Base-by-base conservation (phyloP, 53 echinoderm and acorn worm species). In the Mesocentrotus franciscanus region DNA sequence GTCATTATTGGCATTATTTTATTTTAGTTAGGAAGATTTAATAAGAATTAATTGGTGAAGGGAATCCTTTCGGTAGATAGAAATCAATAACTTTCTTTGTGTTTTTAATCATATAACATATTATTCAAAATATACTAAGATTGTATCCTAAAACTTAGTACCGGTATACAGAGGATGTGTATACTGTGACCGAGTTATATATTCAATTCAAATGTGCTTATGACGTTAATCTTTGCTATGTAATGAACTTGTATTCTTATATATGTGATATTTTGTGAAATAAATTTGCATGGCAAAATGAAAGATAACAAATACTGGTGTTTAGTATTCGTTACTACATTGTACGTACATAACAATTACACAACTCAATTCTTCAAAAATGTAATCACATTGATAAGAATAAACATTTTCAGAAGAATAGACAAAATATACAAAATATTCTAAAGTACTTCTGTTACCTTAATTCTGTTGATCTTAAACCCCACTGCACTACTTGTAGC, bases 261-360 rank as follows among this genome's bases (percentile, higher is more conserved):
- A 90, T 32, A 90, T 90, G 90, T 90, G 90, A 90, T 90, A 60
- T 90, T 90, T 61, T 90, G 58, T 33, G 61, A 90, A 90, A 10
- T 15, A 90, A 90, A 90, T 90, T 90, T 90, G 90, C 90, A 90
- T 90, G 90, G 90, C 90, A 42, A 81, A 81, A 42, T 81, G 11
- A 81, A 81, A 81, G 6, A 72, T n/a, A 71, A 64, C 8, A 81
- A 39, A 17, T 42, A 6, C 42, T 39, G 16, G 36, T 81, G 18
- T 2, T 1, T 81, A 18, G 36, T 33, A 42, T 39, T 39, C 42
- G 3, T 81, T 81, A 7, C 32, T 68, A n/a, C n/a, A n/a, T n/a
- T n/a, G n/a, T n/a, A 24, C 5, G 22, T 68, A 68, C 68, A 68
- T 24, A 49, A 49, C 26, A 68, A 68, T 68, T 22, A 24, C 68